Conservation (phyloP, 2,113 vertebrate genomes). For the Shinisaurus crocodilurus region DNA sequence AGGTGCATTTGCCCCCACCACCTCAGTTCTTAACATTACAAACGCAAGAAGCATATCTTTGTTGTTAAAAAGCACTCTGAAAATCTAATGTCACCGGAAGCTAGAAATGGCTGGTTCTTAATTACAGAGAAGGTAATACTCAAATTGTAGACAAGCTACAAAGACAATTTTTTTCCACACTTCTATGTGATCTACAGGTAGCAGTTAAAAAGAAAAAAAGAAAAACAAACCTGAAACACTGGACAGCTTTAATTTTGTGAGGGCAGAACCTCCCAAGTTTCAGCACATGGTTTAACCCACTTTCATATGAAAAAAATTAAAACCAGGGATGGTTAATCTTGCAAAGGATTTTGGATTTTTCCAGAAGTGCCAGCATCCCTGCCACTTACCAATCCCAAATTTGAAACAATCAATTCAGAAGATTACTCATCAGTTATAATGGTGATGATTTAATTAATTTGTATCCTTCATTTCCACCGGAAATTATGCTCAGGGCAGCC, state of each 20-base stretch:
- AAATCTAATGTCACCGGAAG: not conserved
- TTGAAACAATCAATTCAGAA: not conserved
- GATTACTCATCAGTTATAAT: not conserved
- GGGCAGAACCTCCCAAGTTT: not conserved
- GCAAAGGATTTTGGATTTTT: not conserved
- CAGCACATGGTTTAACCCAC: not conserved
- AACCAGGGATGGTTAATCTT: not conserved
- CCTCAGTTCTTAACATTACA: not conserved
- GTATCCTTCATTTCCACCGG: too few relatives aligned
- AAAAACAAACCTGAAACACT: not conserved
- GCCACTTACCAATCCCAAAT: not conserved
- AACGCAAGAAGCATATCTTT: not conserved
- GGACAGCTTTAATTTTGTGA: not conserved
- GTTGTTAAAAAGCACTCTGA: not conserved
- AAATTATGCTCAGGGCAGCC: too few relatives aligned
- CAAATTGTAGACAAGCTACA: constrained; percentile 2
- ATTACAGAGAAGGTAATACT: constrained; percentile 10
- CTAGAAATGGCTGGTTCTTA: constrained; percentile 19
- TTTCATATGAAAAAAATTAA: not conserved
- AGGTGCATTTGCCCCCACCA: not conserved
- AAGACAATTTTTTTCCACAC: not conserved
- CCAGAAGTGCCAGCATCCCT: not conserved
- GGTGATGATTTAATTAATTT: not conserved
- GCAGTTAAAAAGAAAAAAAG: not conserved
- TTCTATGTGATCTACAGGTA: not conserved